Conservation (phyloP, 2,888 invertebrate species). For the Drosophila niveifrons region DNA sequence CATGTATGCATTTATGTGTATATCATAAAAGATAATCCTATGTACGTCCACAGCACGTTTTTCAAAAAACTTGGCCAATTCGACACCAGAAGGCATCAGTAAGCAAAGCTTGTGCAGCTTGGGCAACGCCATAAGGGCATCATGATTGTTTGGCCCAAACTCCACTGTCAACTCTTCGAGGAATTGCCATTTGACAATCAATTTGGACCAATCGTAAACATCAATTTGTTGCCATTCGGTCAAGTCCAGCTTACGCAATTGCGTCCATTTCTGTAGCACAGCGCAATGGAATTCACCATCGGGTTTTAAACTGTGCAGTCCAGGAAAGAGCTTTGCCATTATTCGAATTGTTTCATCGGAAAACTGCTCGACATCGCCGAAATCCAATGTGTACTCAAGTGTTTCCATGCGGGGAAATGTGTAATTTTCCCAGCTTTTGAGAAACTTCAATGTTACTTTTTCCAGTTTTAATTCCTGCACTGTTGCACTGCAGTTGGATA, state of each 20-base stretch:
- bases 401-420: constrained; percentile 14
- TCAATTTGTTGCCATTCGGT: background rate
- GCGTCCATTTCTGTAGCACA: background rate
- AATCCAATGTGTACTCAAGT: constrained; percentile 15
- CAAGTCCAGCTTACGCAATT: constrained; percentile 28
- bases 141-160: background rate
- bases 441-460: background rate
- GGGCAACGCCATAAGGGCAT: too few species aligned
- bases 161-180: too few species aligned
- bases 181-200: background rate
- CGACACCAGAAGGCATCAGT: too few species aligned
- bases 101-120: too few species aligned
- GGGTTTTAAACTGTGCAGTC: background rate
- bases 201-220: rapidly evolving
- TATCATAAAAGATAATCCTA: background rate
- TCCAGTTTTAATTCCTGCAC: too few species aligned
- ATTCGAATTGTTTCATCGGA: background rate
- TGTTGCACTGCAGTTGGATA: background rate
- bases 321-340: constrained; percentile 25
- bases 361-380: background rate
- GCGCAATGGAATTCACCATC: background rate
- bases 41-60: constrained; percentile 10
- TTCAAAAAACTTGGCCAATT: background rate
- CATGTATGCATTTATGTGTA: too few species aligned
- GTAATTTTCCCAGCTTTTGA: constrained; percentile 11